phyloP scores from a whole-genome alignment of 1,140 invertebrate genomes.

The Ceratitis capitata region DNA sequence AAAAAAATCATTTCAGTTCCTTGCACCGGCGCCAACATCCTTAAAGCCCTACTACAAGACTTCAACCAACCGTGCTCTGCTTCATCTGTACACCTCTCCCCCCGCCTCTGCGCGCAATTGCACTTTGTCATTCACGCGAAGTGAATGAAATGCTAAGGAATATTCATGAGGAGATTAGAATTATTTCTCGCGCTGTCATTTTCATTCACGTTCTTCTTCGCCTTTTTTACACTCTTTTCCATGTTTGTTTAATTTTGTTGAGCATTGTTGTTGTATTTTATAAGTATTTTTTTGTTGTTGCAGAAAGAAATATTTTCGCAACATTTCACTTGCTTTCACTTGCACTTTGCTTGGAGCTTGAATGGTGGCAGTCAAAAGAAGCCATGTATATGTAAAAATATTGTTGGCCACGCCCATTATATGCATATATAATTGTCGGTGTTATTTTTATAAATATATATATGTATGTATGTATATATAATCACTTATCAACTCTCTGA shows the following conservation, averaged over 20 bases:
- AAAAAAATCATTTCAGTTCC: neutral
- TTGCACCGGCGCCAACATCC: neutral
- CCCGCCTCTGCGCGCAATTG: neutral
- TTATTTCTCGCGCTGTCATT: conserved; percentile 63
- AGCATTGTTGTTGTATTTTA: conserved; percentile 14
- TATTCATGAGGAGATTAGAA: conserved; percentile 66
- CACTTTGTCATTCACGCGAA: neutral
- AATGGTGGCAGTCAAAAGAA: neutral
- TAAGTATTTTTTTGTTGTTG: neutral
- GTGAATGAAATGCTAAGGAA: conserved; percentile 52
- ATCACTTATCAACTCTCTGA: neutral
- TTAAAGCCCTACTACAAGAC: neutral
- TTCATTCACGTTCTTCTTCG: conserved; percentile 54
- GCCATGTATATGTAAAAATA: neutral
- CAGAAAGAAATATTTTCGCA: conserved; percentile 34
- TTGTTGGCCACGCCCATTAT: neutral
- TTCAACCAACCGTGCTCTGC: neutral
- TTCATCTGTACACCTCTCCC: neutral
- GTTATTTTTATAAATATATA: neutral
- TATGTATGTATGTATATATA: neutral
- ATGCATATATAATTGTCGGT: neutral
- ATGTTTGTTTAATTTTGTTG: conserved; percentile 22
- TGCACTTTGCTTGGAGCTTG: neutral
- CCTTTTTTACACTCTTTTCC: too few relatives aligned
- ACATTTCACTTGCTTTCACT: neutral